Conservation (phyloP, 2,797 vertebrate species). For the Trachops cirrhosus region DNA sequence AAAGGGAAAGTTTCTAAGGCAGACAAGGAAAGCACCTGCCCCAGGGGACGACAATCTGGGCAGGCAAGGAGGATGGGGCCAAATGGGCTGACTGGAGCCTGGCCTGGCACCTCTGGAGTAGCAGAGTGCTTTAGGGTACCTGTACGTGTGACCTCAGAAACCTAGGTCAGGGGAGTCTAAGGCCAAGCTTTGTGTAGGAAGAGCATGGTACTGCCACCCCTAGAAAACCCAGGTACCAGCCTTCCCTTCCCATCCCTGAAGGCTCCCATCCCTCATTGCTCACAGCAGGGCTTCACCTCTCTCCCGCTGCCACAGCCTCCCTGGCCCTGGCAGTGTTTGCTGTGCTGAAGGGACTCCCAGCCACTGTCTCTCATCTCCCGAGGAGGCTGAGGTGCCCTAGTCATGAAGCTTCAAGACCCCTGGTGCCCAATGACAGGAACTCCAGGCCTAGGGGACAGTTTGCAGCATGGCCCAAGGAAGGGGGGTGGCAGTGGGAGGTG, state of each 20-base stretch:
- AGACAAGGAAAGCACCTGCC: neutral
- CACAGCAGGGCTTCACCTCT: neutral
- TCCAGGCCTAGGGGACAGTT: too few species aligned
- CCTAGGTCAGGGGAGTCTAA: neutral
- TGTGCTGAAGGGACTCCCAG: neutral
- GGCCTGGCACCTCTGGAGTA: neutral
- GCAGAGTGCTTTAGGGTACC: neutral
- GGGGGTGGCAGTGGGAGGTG: rapidly evolving
- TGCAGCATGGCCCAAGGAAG: neutral
- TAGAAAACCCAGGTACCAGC: neutral
- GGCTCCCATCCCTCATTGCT: neutral
- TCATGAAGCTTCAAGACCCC: neutral
- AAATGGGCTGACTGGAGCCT: neutral
- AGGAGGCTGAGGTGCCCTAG: neutral
- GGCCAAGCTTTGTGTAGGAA: neutral
- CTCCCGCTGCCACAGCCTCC: neutral
- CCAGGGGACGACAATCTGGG: neutral
- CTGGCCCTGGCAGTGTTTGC: neutral
- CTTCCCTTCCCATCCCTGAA: neutral
- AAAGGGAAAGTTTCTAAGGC: neutral
- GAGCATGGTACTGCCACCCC: neutral
- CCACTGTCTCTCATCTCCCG: neutral
- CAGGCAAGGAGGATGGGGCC: neutral
- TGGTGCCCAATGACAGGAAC: too few species aligned
- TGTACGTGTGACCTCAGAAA: neutral